Base-by-base conservation (phyloP, 2,113 vertebrate genomes). In the Sterna hirundo region DNA sequence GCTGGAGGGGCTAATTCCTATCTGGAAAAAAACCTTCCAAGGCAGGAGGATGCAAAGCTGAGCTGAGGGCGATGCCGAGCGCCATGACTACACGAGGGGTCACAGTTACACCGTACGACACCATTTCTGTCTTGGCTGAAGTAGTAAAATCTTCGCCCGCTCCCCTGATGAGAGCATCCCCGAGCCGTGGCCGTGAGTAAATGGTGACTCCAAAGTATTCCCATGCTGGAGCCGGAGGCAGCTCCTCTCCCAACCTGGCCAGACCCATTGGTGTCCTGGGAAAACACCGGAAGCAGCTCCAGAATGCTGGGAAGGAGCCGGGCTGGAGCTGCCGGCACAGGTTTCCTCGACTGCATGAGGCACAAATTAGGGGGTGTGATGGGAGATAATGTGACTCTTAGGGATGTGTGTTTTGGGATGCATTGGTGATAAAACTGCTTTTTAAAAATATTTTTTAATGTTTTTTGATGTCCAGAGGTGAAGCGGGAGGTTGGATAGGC, bases 71-170 rank as follows among this genome's bases (percentile, higher is more conserved):
- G 10, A 18, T 3, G 25, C 40, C 16, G 52, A 30, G 40, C 0
- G 0, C 2, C 3, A 13, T 36, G 38, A 19, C 27, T 6, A 11
- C 30, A 0, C 5, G 60, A 27, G 38, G 10, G 23, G 55, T 44
- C 62, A 26, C 85, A 20, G 81, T 23, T 25, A 7, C 29, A 10
- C 5, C 3, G 0, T 2, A 3, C 0, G 1, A 7, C n/a, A 52
- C 8, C 2, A 0, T 36, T 34, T 29, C 13, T 25, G 3, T 26
- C 71, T 25, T 1, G 14, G 69, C n/a, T 22, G 36, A 38, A 52
- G 36, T 32, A 26, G 66, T 3, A 17, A 18, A 47, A 69, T 7
- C 44, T 46, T 68, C 15, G 9, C 20, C 40, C 13, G 4, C 20
- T 32, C 9, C 29, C 38, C 38, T 29, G 61, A 29, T 29, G 29